Evolutionary conservation across 2,797 vertebrate species (phyloP).

Genomic region (Anisognathus igniventris): DNA sequence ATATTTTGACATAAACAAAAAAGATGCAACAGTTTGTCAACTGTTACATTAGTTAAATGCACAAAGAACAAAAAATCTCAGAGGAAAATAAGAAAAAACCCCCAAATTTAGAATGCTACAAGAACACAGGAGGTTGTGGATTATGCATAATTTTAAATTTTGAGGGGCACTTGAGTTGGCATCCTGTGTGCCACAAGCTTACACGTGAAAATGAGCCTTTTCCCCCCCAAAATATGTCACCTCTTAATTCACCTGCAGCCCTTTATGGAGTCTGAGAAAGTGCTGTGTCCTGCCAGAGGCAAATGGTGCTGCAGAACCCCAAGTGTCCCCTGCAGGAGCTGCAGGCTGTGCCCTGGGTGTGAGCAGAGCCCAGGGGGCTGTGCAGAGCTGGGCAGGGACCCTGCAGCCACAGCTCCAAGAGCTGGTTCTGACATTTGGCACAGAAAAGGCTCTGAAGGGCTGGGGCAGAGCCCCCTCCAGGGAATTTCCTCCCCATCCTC

Average conservation of each 20-base stretch:
- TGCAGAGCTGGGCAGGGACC: neutral
- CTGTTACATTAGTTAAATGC: neutral
- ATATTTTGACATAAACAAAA: neutral
- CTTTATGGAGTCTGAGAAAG: neutral
- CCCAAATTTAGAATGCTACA: neutral
- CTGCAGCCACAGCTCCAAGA: neutral
- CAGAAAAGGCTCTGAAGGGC: neutral
- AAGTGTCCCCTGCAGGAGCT: neutral
- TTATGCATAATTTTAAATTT: neutral
- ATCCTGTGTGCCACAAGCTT: neutral
- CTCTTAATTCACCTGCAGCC: neutral
- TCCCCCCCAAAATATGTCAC: neutral
- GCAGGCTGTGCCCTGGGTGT: neutral
- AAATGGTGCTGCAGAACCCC: rapidly evolving
- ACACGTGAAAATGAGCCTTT: neutral
- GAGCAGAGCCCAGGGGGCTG: neutral
- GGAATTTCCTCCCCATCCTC: neutral
- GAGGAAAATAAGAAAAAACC: neutral
- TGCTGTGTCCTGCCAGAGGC: neutral
- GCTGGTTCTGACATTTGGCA: neutral
- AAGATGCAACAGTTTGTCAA: neutral
- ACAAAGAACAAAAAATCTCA: neutral
- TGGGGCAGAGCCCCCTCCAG: neutral
- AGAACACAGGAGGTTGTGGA: neutral
- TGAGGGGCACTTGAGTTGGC: neutral